Percentiles rank a stretch among this genome's conserved stretches.
Evolutionary conservation across 2,888 invertebrate species (phyloP).

Genomic region (Lasiommata megera): DNA sequence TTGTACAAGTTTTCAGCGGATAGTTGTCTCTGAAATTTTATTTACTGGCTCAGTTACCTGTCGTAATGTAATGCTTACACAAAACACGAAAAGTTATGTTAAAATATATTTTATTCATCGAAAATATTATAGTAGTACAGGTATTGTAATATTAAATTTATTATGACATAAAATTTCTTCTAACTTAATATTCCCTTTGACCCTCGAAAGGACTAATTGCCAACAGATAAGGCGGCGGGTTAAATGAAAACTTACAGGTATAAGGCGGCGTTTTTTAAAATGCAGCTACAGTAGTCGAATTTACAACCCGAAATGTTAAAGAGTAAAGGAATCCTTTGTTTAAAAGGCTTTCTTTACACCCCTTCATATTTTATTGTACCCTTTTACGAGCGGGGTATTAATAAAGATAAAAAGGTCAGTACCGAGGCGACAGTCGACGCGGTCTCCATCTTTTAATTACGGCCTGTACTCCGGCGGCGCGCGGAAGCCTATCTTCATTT

Average conservation of each 20-base stretch:
- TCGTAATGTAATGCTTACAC: no score
- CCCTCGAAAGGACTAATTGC: no score
- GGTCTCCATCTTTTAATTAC: constrained; percentile 2
- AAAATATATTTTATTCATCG: no score
- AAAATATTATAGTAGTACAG: no score
- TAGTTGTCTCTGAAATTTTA: no score
- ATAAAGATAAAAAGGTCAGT: constrained; percentile 1
- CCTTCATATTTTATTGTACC: neutral
- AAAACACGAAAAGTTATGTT: no score
- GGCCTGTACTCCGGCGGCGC: neutral
- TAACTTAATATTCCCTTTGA: no score
- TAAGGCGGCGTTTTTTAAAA: neutral
- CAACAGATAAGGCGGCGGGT: neutral
- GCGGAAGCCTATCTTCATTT: neutral
- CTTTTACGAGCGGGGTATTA: neutral
- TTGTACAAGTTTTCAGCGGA: no score
- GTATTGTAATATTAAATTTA: no score
- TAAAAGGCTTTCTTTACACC: constrained; percentile 1
- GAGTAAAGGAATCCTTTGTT: constrained; percentile 2
- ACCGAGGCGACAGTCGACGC: neutral
- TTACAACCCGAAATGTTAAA: neutral
- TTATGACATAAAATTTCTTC: no score
- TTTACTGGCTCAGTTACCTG: no score
- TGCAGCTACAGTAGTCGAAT: neutral
- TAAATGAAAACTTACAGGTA: neutral